These are phyloP conservation scores for Sarcoramphus papa DNA, from an alignment of 2,797 vertebrate genomes.

Conservation along the genomic window DNA sequence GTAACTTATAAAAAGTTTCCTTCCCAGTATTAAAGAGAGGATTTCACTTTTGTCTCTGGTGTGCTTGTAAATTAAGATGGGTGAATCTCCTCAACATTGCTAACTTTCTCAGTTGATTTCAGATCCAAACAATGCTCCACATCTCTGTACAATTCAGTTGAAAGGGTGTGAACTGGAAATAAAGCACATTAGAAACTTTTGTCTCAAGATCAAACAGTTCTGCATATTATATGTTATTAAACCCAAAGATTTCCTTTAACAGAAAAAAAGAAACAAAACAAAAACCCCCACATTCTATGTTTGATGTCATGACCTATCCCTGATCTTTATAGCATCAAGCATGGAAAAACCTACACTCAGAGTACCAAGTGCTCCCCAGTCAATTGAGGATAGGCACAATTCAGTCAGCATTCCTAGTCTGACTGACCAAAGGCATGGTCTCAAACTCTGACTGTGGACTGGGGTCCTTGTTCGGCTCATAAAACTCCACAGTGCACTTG, in stretches of 20 bases:
- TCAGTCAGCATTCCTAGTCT: not conserved
- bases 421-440: not conserved
- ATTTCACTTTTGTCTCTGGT: not conserved
- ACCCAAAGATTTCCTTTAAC: not conserved
- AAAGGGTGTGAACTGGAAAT: not conserved
- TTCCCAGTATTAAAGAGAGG: not conserved
- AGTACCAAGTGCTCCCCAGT: not conserved
- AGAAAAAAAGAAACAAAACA: not conserved
- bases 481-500: not conserved
- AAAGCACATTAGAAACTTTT: not conserved
- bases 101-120: not conserved
- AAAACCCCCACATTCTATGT: not conserved
- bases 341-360: not conserved
- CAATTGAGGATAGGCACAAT: not conserved
- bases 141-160: not conserved
- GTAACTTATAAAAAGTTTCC: not conserved
- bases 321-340: not conserved
- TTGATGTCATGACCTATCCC: not conserved
- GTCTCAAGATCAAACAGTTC: not conserved
- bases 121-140: not conserved
- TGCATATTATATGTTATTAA: not conserved
- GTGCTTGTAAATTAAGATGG: not conserved
- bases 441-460: not conserved
- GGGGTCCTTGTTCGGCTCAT: not conserved
- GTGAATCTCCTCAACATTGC: not conserved